These are phyloP conservation scores for Bombus soroeensis DNA, from an alignment of 1,140 invertebrate genomes.

Conservation along the genomic window DNA sequence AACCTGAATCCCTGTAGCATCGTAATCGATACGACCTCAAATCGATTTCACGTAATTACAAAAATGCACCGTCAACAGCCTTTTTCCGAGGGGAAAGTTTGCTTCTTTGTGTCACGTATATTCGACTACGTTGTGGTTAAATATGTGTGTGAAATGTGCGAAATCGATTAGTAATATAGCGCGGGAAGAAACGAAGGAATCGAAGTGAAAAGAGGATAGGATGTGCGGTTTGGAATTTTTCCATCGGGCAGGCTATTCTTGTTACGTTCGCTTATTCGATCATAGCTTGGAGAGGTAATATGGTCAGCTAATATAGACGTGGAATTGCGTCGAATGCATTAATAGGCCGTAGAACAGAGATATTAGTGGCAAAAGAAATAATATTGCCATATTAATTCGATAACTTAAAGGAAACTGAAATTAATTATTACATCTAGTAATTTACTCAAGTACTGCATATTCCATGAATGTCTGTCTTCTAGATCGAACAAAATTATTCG, in stretches of 20 bases:
- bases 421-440: background rate
- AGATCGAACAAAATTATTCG: background rate
- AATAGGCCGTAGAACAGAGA: background rate
- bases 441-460: background rate
- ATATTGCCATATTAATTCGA: background rate
- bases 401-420: background rate
- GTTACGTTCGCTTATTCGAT: slow-evolving; percentile 1
- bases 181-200: background rate
- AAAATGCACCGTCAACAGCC: background rate
- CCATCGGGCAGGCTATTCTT: background rate
- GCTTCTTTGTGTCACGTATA: background rate
- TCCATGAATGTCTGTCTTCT: background rate
- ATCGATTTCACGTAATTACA: slow-evolving; percentile 24
- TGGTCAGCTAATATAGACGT: background rate
- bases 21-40: slow-evolving; percentile 25
- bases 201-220: background rate
- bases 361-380: background rate
- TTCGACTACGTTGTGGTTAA: too few species aligned
- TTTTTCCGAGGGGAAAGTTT: background rate
- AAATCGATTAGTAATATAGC: slow-evolving; percentile 10
- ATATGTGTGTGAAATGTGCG: background rate
- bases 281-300: too few species aligned
- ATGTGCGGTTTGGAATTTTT: slow-evolving; percentile 9
- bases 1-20: slow-evolving; percentile 20
- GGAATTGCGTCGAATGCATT: background rate